A percentile compares a stretch with the other conserved stretches of the same genome.
Conservation (phyloP, 2,888 invertebrate genomes). For the Hirtodrosophila cameraria region DNA sequence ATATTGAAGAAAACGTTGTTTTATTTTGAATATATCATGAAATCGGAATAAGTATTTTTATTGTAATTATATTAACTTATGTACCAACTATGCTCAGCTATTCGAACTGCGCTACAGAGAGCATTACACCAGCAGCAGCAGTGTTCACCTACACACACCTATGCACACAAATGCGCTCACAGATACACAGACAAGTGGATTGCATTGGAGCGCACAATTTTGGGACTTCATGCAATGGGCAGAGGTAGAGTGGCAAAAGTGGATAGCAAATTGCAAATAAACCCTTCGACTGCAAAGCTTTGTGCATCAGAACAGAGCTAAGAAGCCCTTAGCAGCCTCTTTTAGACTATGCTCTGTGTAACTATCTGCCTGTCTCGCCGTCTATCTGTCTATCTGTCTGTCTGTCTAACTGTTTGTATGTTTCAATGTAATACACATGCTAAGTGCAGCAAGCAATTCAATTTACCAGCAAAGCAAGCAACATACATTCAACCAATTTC, state of each 20-base stretch:
- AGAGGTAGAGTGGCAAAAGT: constrained; percentile 23
- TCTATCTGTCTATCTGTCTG: too few relatives aligned
- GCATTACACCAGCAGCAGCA: constrained; percentile 9
- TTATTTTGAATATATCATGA: too few relatives aligned
- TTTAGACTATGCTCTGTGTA: constrained; percentile 1
- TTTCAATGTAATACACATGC: constrained; percentile 47
- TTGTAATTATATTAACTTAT: too few relatives aligned
- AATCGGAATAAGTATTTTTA: too few relatives aligned
- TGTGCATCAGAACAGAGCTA: constrained; percentile 27
- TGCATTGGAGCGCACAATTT: constrained; percentile 27
- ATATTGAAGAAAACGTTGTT: too few relatives aligned
- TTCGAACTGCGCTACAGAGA: neutral
- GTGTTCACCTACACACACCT: neutral
- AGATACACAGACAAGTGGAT: constrained; percentile 3
- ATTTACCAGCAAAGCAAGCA: constrained; percentile 45
- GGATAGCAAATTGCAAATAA: constrained; percentile 45
- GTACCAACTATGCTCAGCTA: too few relatives aligned
- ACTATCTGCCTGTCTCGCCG: neutral
- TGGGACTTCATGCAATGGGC: constrained; percentile 21
- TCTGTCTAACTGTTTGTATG: neutral
- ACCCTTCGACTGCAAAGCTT: constrained; percentile 40
- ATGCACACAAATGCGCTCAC: neutral
- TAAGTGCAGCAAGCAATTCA: constrained; percentile 73
- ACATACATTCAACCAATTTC: constrained; percentile 29
- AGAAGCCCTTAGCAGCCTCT: constrained; percentile 28